Evolutionary conservation across 2,797 vertebrate species (phyloP), one percentile per base, ranked within the genome.

Genomic region (Dendrocincla tyrannina): DNA sequence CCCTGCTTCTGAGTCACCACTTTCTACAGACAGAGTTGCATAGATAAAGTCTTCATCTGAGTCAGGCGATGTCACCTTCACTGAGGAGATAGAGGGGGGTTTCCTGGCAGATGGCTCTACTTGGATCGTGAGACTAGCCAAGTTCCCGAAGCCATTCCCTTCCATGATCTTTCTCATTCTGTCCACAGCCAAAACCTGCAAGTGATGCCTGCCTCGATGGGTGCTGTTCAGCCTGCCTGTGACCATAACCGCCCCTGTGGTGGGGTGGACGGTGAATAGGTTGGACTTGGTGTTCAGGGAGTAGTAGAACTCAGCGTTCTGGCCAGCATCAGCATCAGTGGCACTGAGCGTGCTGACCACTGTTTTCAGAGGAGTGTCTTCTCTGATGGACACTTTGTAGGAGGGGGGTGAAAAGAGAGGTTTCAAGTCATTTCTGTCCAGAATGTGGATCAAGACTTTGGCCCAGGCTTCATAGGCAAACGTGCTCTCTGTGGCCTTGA

Each of bases 341-440:
- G 99, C 99, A 2, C 98, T 99, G 83, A 99, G 98, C 7, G 86
- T 98, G 89, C 98, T 98, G 93, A 99, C 97, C 60, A 98, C 98
- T 0, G 98, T 98, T 95, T 98, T 98, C 30, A 99, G 95, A 19
- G 98, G 98, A 13, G 97, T 95, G 90, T 99, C 99, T 93, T 99
- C 99, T 50, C 80, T 97, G 91, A 99, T 97, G 42, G 97, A 98
- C 41, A 99, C 98, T 73, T 98, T 98, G 97, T 99, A 99, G 1
- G 99, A 99, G 11, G 99, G 99, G 0, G 99, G 99, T 87, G 99
- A 99, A 97, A 99, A 99, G 32, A 99, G 99, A 23, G 99, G 99
- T 88, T 99, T 99, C 85, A 99, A 97, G 97, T 99, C 99, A 46
- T 99, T 99, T 80, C 98, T 99, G 97, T 99, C 99, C 64, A 99